Evolutionary conservation across 2,888 invertebrate genomes (phyloP).

Genomic region (Agrilus mali): DNA sequence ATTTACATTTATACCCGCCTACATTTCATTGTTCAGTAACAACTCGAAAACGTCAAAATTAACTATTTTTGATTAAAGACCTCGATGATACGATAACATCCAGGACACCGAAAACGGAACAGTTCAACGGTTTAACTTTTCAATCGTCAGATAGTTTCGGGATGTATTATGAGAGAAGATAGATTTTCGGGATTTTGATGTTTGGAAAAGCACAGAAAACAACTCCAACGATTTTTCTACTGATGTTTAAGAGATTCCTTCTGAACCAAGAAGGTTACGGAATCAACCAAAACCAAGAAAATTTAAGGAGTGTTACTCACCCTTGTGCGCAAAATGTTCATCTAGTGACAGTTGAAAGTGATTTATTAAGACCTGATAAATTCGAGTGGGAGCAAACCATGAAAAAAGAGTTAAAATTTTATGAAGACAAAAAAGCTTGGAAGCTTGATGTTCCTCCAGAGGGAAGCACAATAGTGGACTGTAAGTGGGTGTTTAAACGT

Average conservation of each 20-base stretch:
- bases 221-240: no score
- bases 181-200: no score
- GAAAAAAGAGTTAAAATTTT: conserved; percentile 17
- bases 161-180: no score
- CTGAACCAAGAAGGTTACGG: conserved; percentile 11
- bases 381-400: conserved; percentile 17
- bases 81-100: no score
- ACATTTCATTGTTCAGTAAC: no score
- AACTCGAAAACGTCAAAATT: no score
- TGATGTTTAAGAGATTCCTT: not conserved
- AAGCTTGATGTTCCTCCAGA: conserved; percentile 15
- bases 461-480: conserved; percentile 8
- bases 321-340: conserved; percentile 9
- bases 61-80: no score
- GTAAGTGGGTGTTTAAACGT: conserved; percentile 19
- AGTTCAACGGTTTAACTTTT: no score
- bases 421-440: conserved; percentile 20
- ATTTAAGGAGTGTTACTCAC: conserved; percentile 15
- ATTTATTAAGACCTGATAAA: conserved; percentile 16
- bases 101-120: no score
- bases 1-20: no score
- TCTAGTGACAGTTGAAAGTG: conserved; percentile 14
- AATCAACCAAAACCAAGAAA: conserved; percentile 12
- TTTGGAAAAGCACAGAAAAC: no score
- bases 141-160: no score